Base-by-base conservation (phyloP, 2,113 vertebrate genomes). In the Gopherus flavomarginatus region DNA sequence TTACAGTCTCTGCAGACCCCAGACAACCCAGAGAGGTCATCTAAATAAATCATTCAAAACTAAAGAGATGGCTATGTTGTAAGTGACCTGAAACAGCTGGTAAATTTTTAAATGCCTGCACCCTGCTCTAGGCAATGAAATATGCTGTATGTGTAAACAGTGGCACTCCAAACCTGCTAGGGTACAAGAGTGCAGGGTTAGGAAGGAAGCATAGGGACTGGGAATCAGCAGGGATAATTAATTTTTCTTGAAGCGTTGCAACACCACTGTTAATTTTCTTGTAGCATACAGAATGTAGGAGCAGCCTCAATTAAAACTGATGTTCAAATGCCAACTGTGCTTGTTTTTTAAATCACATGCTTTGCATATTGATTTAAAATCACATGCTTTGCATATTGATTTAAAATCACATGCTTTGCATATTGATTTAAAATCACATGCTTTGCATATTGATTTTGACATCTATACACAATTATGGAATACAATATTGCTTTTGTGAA, bases 301-400 rank as follows among this genome's bases (percentile, higher is more conserved):
- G 89, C 52, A 87, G 87, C 57, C 81, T 96, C 97, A 97, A 90
- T 97, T 97, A 97, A 95, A 97, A 97, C 86, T 42, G 62, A 82
- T 91, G 93, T 85, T 97, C 96, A 93, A 95, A 97, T 89, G 92
- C 90, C 94, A 97, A 17, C 93, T 90, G 77, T 75, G 38, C 92
- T 95, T 90, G 59, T 85, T 83, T 97, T 97, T 95, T 91, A 87
- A 87, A 72, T 89, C 44, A 56, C 78, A 80, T 49, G 89, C 94
- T 92, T 57, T 80, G 94, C 79, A 92, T 92, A 97, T 62, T 96
- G 97, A 97, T 98, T 97, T 88, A 85, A 87, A 87, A 72, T 89
- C 44, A 56, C 78, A 80, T 49, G 89, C 94, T 92, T 57, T 80
- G 94, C 79, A 92, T 92, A 97, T 62, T 96, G 97, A 97, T 98